Percentiles rank a stretch among this genome's conserved stretches.
Conservation (phyloP, 2,113 vertebrate species). For the Hemiscyllium ocellatum region DNA sequence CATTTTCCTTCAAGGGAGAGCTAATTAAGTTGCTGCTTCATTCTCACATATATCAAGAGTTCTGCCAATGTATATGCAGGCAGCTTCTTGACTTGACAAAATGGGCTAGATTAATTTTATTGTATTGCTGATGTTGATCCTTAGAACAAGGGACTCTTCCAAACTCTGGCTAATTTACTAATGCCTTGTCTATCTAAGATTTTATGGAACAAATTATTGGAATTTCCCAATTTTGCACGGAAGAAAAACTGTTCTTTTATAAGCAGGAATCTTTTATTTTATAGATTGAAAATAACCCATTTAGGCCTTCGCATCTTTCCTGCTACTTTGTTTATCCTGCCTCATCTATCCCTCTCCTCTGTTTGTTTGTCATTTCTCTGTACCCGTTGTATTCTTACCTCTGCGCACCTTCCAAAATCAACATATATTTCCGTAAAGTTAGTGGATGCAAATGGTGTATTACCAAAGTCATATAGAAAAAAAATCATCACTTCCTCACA, state of each 20-base stretch:
- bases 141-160: not conserved
- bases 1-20: not conserved
- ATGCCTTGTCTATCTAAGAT: not conserved
- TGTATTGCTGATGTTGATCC: not conserved
- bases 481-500: not conserved
- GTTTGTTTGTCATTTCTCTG: not conserved
- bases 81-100: not conserved
- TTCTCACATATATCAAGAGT: not conserved
- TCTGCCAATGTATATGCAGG: not conserved
- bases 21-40: not conserved
- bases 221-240: not conserved
- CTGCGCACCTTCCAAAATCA: not conserved
- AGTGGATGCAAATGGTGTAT: not conserved
- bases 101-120: not conserved
- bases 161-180: not conserved
- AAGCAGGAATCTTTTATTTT: not conserved
- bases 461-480: not conserved
- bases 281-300: not conserved
- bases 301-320: not conserved
- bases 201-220: not conserved
- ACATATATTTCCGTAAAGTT: not conserved
- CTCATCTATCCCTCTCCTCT: not conserved
- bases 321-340: not conserved
- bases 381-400: not conserved
- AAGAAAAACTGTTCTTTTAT: not conserved